These are phyloP conservation scores for Scaptodrosophila latifasciaeformis DNA, from an alignment of 2,888 invertebrate species.

Conservation along the genomic window DNA sequence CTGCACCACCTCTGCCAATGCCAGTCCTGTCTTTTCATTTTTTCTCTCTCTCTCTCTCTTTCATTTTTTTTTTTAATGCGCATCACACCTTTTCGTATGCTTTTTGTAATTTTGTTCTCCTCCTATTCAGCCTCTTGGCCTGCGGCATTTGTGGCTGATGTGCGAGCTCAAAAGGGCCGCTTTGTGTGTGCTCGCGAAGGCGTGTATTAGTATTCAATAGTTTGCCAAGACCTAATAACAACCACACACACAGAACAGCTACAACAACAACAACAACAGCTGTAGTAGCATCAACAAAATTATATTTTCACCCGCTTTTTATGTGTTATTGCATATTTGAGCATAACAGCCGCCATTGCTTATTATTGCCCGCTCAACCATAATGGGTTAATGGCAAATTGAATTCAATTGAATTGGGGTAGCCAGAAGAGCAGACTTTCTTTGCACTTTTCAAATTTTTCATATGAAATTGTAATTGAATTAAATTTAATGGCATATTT, in stretches of 20 bases:
- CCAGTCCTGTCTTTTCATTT: neutral
- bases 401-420: constrained; percentile 52
- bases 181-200: constrained; percentile 49
- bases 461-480: constrained; percentile 64
- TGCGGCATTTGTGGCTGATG: constrained; percentile 24
- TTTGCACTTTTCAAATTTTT: constrained; percentile 37
- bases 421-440: constrained; percentile 11
- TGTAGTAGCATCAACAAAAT: neutral
- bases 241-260: constrained; percentile 12
- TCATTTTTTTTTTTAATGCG: constrained; percentile 37
- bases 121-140: no score
- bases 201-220: constrained; percentile 65
- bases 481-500: constrained; percentile 70
- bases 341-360: constrained; percentile 36
- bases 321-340: constrained; percentile 66
- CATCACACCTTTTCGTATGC: constrained; percentile 46
- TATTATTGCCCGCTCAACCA: constrained; percentile 60
- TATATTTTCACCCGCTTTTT: no score
- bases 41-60: neutral
- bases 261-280: neutral
- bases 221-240: constrained; percentile 45
- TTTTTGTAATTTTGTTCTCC: constrained; percentile 16
- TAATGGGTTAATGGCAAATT: constrained; percentile 69
- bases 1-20: constrained; percentile 34
- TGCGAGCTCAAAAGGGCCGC: constrained; percentile 47